These are phyloP conservation scores for Trogon melanurus DNA, from an alignment of 2,113 vertebrate genomes.

Conservation along the genomic window DNA sequence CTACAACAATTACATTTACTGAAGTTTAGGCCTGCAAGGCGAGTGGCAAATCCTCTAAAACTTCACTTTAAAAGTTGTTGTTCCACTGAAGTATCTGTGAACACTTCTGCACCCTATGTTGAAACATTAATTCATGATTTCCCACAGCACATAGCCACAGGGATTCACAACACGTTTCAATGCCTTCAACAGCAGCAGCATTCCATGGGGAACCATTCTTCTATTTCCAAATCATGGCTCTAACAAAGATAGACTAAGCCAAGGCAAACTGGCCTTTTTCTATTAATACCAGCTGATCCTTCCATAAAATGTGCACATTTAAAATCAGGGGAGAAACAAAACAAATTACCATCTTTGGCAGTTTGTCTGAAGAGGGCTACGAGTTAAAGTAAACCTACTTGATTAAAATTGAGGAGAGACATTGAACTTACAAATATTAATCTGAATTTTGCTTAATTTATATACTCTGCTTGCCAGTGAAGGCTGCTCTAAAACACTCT, in stretches of 20 bases:
- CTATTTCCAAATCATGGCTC: background rate
- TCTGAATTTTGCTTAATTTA: background rate
- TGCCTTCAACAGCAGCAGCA: constrained; percentile 13
- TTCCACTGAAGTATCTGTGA: background rate
- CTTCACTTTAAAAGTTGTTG: background rate
- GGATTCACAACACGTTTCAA: background rate
- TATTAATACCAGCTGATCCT: background rate
- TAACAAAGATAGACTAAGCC: background rate
- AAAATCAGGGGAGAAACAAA: background rate
- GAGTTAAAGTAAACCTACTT: background rate
- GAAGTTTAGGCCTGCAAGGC: background rate
- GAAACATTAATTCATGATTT: constrained; percentile 3
- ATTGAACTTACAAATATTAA: background rate
- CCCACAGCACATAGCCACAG: background rate
- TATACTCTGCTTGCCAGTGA: background rate
- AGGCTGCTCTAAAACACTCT: background rate
- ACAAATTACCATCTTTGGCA: background rate
- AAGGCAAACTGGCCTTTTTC: constrained; percentile 4
- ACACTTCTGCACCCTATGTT: background rate
- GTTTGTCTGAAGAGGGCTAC: background rate
- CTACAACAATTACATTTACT: background rate
- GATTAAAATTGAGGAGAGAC: background rate
- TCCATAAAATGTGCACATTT: background rate
- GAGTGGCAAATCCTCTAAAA: background rate
- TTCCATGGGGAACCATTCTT: constrained; percentile 13